These are phyloP conservation scores for Lasioglossum vierecki DNA, from an alignment of 2,888 invertebrate genomes.

Conservation along the genomic window DNA sequence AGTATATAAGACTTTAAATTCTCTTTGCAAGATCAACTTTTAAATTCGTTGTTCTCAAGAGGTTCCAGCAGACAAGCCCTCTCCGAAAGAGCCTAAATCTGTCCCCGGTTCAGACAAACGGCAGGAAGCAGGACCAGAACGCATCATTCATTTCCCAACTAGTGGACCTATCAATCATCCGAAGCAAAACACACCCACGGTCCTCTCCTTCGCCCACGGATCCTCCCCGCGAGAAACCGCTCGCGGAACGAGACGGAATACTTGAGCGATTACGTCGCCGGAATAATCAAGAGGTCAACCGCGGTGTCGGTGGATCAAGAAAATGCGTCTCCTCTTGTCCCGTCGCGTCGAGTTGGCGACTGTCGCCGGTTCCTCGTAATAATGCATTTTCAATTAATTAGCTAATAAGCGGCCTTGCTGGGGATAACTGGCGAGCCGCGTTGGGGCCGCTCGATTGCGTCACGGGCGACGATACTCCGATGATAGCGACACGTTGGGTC, in stretches of 20 bases:
- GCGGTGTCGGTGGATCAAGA: slow-evolving; percentile 17
- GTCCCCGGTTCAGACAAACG: background rate
- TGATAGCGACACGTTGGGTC: background rate
- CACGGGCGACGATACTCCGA: slow-evolving; percentile 36
- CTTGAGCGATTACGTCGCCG: slow-evolving; percentile 56
- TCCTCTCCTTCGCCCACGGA: slow-evolving; percentile 35
- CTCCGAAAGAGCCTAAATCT: background rate
- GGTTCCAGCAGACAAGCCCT: background rate
- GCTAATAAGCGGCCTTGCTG: slow-evolving; percentile 72
- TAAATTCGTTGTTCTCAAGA: background rate
- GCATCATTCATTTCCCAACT: slow-evolving; percentile 12
- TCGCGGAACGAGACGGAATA: slow-evolving; percentile 39
- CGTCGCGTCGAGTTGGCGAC: slow-evolving; percentile 43
- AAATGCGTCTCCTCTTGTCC: slow-evolving; percentile 54
- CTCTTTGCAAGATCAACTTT: background rate
- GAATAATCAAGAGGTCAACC: slow-evolving; percentile 49
- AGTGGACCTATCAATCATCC: slow-evolving; percentile 40
- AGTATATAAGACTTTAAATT: background rate
- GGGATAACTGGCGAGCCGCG: slow-evolving; percentile 64
- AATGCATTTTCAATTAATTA: slow-evolving; percentile 76
- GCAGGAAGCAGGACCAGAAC: background rate
- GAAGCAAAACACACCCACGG: slow-evolving; percentile 8
- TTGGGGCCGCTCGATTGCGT: slow-evolving; percentile 70
- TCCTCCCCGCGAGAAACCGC: slow-evolving; percentile 15
- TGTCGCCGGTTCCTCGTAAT: slow-evolving; percentile 67